These are phyloP conservation scores for Muscicapa comitata DNA, from an alignment of 2,797 vertebrate genomes.

Conservation along the genomic window DNA sequence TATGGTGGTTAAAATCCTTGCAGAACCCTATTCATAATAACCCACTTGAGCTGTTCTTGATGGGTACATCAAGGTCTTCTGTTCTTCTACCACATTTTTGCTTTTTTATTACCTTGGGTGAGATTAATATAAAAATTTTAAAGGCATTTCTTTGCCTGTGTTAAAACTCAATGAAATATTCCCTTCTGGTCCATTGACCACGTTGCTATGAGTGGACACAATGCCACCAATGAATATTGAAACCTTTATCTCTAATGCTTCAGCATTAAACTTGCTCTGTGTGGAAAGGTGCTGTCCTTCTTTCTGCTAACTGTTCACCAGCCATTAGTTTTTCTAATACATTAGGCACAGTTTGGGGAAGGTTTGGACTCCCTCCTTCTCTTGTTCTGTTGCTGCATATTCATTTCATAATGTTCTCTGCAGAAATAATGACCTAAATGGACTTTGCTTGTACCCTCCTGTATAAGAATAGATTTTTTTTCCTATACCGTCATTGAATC, in stretches of 20 bases:
- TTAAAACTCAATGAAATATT: conserved; percentile 42
- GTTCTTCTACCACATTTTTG: not conserved
- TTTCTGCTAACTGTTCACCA: conserved; percentile 1
- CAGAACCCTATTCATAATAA: conserved; percentile 22
- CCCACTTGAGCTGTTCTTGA: conserved; percentile 10
- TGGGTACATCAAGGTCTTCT: conserved; percentile 25
- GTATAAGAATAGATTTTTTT: not conserved
- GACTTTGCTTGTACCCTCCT: not conserved
- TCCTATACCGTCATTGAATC: not conserved
- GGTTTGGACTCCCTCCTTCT: not conserved
- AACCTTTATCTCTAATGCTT: not conserved
- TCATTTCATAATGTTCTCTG: not conserved
- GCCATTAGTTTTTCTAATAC: conserved; percentile 1
- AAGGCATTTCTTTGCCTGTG: conserved; percentile 4
- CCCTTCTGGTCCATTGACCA: conserved; percentile 40
- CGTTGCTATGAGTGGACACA: not conserved
- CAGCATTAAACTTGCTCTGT: not conserved
- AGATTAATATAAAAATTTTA: not conserved
- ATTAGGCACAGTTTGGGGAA: not conserved
- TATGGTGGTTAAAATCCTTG: conserved; percentile 14
- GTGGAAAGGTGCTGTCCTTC: not conserved
- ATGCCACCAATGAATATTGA: not conserved
- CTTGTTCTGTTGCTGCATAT: not conserved
- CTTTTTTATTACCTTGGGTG: conserved; percentile 15
- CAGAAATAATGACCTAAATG: not conserved